phyloP scores from a whole-genome alignment of 2,113 vertebrate species.

The Mobula hypostoma region DNA sequence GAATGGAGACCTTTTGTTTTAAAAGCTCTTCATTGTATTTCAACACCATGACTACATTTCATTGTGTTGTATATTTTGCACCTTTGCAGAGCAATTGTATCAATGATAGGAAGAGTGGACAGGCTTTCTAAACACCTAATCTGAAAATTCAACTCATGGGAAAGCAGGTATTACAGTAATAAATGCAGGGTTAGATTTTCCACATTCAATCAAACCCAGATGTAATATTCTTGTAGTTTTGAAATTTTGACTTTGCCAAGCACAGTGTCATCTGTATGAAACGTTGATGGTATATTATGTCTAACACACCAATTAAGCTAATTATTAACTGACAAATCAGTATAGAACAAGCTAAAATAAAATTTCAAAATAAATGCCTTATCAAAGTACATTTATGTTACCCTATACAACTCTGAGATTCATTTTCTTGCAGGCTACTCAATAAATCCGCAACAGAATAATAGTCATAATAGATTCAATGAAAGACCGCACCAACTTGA shows the following conservation, averaged over 20 bases:
- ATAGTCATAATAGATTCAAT: too few species aligned
- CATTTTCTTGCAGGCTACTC: too few species aligned
- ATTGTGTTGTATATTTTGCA: neutral
- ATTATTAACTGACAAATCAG: neutral
- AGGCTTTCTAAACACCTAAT: neutral
- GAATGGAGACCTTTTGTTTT: neutral
- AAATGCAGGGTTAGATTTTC: neutral
- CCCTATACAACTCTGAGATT: too few species aligned
- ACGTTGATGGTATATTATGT: neutral
- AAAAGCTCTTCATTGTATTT: neutral
- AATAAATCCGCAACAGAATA: too few species aligned
- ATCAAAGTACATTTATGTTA: too few species aligned
- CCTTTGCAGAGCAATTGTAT: neutral
- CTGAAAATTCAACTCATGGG: neutral
- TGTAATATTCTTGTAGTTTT: conserved; percentile 5
- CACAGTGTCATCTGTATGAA: neutral
- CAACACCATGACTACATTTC: neutral
- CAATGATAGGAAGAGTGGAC: neutral
- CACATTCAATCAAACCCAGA: conserved; percentile 22
- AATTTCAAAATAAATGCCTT: too few species aligned
- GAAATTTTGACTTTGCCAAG: neutral
- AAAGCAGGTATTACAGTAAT: neutral
- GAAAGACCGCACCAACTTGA: too few species aligned
- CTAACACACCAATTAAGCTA: conserved; percentile 24
- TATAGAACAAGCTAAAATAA: neutral